phyloP scores from a whole-genome alignment of 2,113 vertebrate species.

The Galbula dea region DNA sequence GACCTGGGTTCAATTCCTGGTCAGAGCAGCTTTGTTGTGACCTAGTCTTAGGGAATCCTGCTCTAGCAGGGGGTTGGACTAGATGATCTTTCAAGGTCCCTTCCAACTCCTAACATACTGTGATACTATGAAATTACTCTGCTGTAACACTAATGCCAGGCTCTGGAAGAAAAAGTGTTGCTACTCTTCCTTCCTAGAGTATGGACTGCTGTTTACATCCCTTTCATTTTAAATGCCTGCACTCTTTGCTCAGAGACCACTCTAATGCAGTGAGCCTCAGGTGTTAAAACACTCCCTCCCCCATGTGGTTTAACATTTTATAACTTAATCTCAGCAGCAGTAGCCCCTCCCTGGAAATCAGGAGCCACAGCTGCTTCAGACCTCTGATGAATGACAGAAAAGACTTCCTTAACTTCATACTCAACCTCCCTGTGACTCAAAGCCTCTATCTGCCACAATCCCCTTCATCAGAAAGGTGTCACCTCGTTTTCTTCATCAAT shows the following conservation, averaged over 20 bases:
- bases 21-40: too few relatives aligned
- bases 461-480: background rate
- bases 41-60: too few relatives aligned
- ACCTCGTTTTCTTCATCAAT: background rate
- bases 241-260: background rate
- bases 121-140: too few relatives aligned
- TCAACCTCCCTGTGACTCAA: background rate
- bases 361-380: background rate
- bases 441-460: background rate
- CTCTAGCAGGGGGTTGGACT: too few relatives aligned
- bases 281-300: background rate
- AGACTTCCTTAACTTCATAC: background rate
- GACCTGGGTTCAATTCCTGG: too few relatives aligned
- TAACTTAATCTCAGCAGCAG: background rate
- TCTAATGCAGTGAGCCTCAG: background rate
- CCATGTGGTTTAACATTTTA: accelerated
- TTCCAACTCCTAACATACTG: too few relatives aligned
- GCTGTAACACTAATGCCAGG: background rate
- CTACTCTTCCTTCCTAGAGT: background rate
- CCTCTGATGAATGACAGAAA: background rate
- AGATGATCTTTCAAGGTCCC: too few relatives aligned
- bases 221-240: background rate
- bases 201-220: background rate
- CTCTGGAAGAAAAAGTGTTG: background rate
- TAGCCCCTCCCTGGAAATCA: background rate